A percentile compares a stretch with the other conserved stretches of the same genome.
Evolutionary conservation across 2,113 vertebrate genomes (phyloP).

Genomic region (Notarius quadriscutis): DNA sequence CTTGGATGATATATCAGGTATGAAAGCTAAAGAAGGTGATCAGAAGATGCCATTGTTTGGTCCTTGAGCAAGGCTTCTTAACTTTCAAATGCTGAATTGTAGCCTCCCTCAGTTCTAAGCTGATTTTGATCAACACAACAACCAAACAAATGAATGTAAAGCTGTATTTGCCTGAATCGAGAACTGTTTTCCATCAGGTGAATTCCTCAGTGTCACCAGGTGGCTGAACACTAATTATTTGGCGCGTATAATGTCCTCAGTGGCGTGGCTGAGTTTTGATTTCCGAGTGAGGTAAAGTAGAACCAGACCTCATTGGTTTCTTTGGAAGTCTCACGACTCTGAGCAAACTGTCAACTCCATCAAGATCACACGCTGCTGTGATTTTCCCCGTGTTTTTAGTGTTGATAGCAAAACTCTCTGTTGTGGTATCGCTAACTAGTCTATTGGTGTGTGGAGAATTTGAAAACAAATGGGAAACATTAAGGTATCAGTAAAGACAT

Average conservation of each 20-base stretch:
- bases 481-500: background rate
- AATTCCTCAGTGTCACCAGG: conserved; percentile 7
- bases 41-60: background rate
- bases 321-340: background rate
- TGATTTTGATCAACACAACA: background rate
- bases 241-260: conserved; percentile 6
- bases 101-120: background rate
- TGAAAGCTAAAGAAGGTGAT: background rate
- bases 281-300: conserved; percentile 15
- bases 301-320: conserved; percentile 11
- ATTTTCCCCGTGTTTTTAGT: conserved; percentile 9
- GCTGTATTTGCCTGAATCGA: background rate
- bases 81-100: background rate
- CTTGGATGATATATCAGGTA: background rate
- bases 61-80: background rate
- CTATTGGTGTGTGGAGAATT: background rate
- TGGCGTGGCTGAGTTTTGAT: conserved; percentile 8
- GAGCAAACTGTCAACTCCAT: conserved; percentile 4
- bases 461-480: conserved; percentile 13
- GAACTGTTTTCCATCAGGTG: conserved; percentile 10
- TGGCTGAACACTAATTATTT: conserved; percentile 18
- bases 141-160: background rate
- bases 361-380: background rate
- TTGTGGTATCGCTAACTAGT: background rate
- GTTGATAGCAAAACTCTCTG: conserved; percentile 6